Conservation (phyloP, 2,888 invertebrate genomes). For the Tetragonula carbonaria region DNA sequence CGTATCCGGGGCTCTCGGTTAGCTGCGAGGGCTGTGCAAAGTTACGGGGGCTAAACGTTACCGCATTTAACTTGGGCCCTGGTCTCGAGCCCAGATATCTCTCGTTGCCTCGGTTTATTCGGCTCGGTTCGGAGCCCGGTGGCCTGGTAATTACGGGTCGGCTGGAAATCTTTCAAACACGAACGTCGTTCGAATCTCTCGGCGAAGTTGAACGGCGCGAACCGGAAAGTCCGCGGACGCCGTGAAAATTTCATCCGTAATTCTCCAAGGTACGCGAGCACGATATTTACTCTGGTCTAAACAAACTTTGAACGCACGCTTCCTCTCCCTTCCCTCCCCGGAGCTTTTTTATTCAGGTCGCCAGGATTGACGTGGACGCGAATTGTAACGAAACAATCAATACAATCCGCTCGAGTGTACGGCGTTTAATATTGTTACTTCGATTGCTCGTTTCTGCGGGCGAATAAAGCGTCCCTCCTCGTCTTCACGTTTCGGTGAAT, state of each 20-base stretch:
- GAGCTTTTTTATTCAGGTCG: slow-evolving; percentile 23
- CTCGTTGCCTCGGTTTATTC: not conserved
- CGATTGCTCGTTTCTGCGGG: slow-evolving; percentile 9
- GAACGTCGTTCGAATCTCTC: not conserved
- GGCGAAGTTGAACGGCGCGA: not conserved
- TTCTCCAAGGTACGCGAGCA: not conserved
- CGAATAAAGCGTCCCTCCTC: not conserved
- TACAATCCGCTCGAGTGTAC: slow-evolving; percentile 33
- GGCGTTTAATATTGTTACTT: slow-evolving; percentile 50
- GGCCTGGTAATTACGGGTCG: no score
- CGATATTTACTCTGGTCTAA: slow-evolving; percentile 21
- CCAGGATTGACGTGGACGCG: slow-evolving; percentile 18
- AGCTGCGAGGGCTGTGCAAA: not conserved
- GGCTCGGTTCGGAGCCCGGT: not conserved
- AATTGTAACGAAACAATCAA: slow-evolving; percentile 50
- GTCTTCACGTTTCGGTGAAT: slow-evolving; percentile 5
- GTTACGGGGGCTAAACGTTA: not conserved
- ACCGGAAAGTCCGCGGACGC: not conserved
- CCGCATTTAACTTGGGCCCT: not conserved
- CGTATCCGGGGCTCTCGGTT: not conserved
- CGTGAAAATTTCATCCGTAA: slow-evolving; percentile 27
- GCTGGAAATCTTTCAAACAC: not conserved
- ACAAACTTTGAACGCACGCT: not conserved
- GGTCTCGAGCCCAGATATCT: not conserved
- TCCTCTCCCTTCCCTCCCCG: not conserved